Percentiles rank a stretch among this genome's conserved stretches.
Conservation (phyloP, 2,797 vertebrate species). For the Pipistrellus pygmaeus region DNA sequence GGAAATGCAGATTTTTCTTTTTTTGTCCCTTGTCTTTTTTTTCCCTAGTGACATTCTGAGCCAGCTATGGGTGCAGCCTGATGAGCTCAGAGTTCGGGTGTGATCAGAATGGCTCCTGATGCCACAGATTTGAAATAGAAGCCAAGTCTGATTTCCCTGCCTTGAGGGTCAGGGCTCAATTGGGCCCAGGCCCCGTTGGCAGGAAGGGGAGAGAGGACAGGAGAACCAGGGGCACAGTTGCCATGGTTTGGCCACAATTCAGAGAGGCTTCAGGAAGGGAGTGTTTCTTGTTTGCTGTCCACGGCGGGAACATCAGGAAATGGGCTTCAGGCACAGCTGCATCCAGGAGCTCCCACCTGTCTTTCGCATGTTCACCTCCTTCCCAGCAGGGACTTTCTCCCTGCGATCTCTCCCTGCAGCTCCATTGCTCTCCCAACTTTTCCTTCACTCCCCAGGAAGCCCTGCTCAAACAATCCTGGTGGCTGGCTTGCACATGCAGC, state of each 20-base stretch:
- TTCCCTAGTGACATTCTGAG: conserved; percentile 65
- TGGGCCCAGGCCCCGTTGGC: background rate
- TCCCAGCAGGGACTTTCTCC: background rate
- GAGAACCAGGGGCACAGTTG: background rate
- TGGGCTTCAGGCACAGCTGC: background rate
- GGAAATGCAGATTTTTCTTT: conserved; percentile 76
- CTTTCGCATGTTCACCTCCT: background rate
- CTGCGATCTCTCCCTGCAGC: background rate
- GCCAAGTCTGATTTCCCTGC: background rate
- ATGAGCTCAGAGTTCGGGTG: conserved; percentile 50
- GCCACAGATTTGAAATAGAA: conserved; percentile 38
- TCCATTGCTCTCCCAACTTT: background rate
- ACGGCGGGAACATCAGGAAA: background rate
- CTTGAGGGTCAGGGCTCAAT: background rate
- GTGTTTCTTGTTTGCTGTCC: accelerated
- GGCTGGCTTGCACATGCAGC: background rate
- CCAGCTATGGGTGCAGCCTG: conserved; percentile 46
- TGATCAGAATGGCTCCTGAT: conserved; percentile 49
- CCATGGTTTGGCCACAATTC: background rate
- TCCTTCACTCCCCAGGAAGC: background rate
- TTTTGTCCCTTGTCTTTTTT: conserved; percentile 55
- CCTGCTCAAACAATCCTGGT: background rate
- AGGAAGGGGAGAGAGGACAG: background rate
- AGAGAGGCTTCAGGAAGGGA: background rate
- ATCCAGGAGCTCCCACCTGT: background rate